Base-by-base conservation (phyloP, 2,797 vertebrate species). In the Iguana delicatissima region DNA sequence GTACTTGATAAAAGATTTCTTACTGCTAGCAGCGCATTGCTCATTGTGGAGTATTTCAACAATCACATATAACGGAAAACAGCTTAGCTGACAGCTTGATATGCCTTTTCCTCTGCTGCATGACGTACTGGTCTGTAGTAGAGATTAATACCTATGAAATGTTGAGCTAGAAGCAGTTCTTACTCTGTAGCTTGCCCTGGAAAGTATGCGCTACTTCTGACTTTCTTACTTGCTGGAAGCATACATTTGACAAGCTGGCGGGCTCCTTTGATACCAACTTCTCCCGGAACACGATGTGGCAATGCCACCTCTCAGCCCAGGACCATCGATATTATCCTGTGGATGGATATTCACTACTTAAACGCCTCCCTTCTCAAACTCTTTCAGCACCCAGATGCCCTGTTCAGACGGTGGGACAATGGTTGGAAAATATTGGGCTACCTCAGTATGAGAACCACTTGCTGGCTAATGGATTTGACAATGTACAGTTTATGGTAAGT, bases 371-470 rank as follows among this genome's bases (percentile, higher is more conserved):
- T 98, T 98, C 99, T 97, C 99, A 99, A 97, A 98, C 99, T 97
- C 98, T 99, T 98, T 98, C 99, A 99, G 99, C 98, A 98, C 99
- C 99, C 96, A 98, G 99, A 95, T 99, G 99, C 98, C 98, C 99
- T 88, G 97, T 99, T 96, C 98, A 99, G 98, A 99, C 98, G 83
- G 98, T 99, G 98, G 99, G 99, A 97, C 99, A 99, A 98, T 99
- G 99, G 99, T 97, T 99, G 91, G 99, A 99, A 98, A 99, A 98
- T 98, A 99, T 99, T 97, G 99, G 99, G 96, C 98, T 99, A 97
- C 98, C 99, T 98, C 99, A 99, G 97, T 99, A 99, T 90, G 99
- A 99, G 98, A 99, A 99, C 98, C 99, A 99, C 98, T 98, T 99
- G 98, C 98, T 99, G 97, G 98, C 99, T 95, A 99, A 99, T 93